Evolutionary conservation across 1,140 invertebrate species (phyloP), one percentile per base, ranked within the genome.

Genomic region (Teleogryllus occipitalis): DNA sequence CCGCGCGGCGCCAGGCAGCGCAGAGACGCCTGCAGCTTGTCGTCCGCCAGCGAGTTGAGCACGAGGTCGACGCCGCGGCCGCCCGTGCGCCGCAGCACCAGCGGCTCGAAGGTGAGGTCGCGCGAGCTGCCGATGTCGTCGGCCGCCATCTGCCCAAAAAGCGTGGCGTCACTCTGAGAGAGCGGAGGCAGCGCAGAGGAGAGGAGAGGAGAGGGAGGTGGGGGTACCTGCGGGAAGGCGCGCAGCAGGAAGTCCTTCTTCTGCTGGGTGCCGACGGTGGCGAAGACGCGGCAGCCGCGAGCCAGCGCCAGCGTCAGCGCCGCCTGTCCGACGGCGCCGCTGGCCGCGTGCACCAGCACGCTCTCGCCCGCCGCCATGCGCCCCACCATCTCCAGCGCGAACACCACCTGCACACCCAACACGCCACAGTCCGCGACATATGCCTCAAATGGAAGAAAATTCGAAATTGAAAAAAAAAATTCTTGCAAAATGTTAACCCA

Each of bases 41-140:
- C 93, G 80, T 93, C 93, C 18, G 93, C 88, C 15, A 95, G 85
- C 2, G 94, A 95, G 85, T 95, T 95, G 0, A 96, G 86, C 2
- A 95, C 91, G 27, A 95, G 86, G 83, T 95, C 91, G 0, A 96
- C 94, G 47, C 94, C 94, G 81, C 83, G 83, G 6, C 91, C 91
- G 18, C 88, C 84, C 0, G 92, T 93, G 79, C 85, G 84, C 81
- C 83, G 84, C 80, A 91, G 84, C n/a, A 95, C 86, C 83, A 87
- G 80, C 90, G 88, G n/a, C 82, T 95, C 93, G 85, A 96, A 96
- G 54, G 89, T 89, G 0, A 87, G 88, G 81, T 92, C 89, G 80
- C 93, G 86, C 7, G 94, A 95, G 84, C 93, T 93, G 22, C 90
- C n/a, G 83, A 95, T 93, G 82, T 93, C 88, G 81, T 84, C 88